Percentiles rank a stretch among this genome's conserved stretches.
These are phyloP conservation scores for Trochalopteron elliotii DNA, from an alignment of 2,113 vertebrate genomes.

Conservation along the genomic window DNA sequence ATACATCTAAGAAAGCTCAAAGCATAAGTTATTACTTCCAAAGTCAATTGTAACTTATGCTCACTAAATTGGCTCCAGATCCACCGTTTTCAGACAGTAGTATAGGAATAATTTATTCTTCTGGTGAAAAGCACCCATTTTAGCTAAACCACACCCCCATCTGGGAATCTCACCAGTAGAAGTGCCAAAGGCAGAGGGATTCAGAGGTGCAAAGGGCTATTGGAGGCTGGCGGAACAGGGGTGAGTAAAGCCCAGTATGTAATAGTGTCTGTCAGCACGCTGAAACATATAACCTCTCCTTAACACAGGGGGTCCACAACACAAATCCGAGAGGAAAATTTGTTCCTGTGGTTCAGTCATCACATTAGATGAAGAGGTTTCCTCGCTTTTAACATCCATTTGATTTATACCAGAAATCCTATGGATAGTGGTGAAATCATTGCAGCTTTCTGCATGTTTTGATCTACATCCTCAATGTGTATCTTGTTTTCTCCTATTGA, in stretches of 20 bases:
- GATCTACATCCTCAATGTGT: not conserved
- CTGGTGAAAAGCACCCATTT: slow-evolving; percentile 58
- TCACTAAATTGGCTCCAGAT: slow-evolving; percentile 66
- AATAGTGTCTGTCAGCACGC: slow-evolving; percentile 19
- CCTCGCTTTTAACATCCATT: not conserved
- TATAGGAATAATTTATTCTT: slow-evolving; percentile 64
- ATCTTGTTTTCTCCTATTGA: not conserved
- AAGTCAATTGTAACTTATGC: slow-evolving; percentile 52
- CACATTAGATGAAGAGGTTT: not conserved
- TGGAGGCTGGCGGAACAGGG: not conserved
- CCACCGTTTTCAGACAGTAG: slow-evolving; percentile 41
- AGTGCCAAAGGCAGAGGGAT: slow-evolving; percentile 29
- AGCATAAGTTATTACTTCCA: slow-evolving; percentile 52
- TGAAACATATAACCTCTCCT: slow-evolving; percentile 4
- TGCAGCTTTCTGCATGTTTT: slow-evolving; percentile 5
- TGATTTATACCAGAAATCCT: slow-evolving; percentile 22
- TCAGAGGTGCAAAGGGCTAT: not conserved
- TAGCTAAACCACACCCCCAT: slow-evolving; percentile 32
- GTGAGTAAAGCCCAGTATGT: not conserved
- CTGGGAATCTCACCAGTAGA: slow-evolving; percentile 27
- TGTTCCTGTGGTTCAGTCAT: slow-evolving; percentile 29
- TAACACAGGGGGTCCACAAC: slow-evolving; percentile 17
- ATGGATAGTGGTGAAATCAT: not conserved
- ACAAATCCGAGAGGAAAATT: not conserved
- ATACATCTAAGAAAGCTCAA: slow-evolving; percentile 21